Conservation (phyloP, 2,888 invertebrate genomes). For the Coleophora flavipennella region DNA sequence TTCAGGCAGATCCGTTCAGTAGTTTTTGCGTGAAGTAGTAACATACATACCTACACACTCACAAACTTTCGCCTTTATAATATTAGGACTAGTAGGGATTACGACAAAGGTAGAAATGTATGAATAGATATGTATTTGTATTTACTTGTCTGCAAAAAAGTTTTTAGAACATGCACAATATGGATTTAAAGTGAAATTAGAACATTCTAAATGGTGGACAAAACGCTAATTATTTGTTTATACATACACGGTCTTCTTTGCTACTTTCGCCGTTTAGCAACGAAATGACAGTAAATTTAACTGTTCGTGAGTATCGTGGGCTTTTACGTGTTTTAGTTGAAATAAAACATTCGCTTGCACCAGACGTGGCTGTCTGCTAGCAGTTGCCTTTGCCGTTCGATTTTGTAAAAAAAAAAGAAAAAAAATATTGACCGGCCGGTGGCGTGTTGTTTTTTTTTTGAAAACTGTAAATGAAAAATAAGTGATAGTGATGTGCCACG, state of each 20-base stretch:
- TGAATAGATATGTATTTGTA: too few relatives aligned
- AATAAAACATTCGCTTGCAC: constrained; percentile 9
- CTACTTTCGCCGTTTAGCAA: constrained; percentile 20
- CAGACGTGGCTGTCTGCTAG: constrained; percentile 3
- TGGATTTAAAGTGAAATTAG: background rate
- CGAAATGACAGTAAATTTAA: constrained; percentile 13
- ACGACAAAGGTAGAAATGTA: too few relatives aligned
- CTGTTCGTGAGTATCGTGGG: too few relatives aligned
- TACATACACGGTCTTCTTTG: constrained; percentile 14
- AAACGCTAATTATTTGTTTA: constrained; percentile 20
- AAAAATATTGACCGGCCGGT: constrained; percentile 10
- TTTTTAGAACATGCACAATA: too few relatives aligned
- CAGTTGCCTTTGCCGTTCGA: background rate
- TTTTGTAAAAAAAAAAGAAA: constrained; percentile 3
- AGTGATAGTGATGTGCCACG: constrained; percentile 14
- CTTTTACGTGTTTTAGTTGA: constrained; percentile 8
- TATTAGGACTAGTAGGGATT: too few relatives aligned
- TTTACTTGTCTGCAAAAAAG: too few relatives aligned
- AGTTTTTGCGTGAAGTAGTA: too few relatives aligned
- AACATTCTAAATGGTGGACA: constrained; percentile 10
- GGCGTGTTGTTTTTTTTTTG: constrained; percentile 1
- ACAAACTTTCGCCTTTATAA: too few relatives aligned
- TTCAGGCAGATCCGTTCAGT: too few relatives aligned
- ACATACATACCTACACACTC: too few relatives aligned
- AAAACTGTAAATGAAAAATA: constrained; percentile 4